These are phyloP conservation scores for Trypoxylon attenuatum DNA, from an alignment of 2,888 invertebrate genomes.

Conservation along the genomic window DNA sequence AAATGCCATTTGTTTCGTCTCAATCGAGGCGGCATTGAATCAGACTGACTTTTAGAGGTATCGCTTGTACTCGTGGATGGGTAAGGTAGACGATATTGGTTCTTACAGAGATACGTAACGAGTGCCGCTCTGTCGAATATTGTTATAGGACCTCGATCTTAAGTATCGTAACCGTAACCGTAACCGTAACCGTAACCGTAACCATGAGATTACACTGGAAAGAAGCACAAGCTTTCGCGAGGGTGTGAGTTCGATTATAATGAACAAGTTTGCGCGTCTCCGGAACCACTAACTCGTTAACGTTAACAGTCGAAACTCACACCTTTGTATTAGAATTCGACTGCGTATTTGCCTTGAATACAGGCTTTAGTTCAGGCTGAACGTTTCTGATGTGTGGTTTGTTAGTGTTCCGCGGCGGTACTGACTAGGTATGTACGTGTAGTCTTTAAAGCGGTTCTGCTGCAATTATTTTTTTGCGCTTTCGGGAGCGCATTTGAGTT, in stretches of 20 bases:
- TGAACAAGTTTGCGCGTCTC: too few species aligned
- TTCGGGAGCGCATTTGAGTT: slow-evolving; percentile 15
- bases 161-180: neutral
- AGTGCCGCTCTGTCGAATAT: neutral
- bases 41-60: slow-evolving; percentile 54
- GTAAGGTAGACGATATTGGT: slow-evolving; percentile 12
- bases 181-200: too few species aligned
- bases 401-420: slow-evolving; percentile 25
- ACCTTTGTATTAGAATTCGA: slow-evolving; percentile 31
- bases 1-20: too few species aligned
- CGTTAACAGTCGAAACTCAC: slow-evolving; percentile 26
- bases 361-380: too few species aligned
- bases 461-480: slow-evolving; percentile 12
- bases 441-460: slow-evolving; percentile 11
- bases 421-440: slow-evolving; percentile 8
- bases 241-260: too few species aligned
- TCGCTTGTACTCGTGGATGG: slow-evolving; percentile 43
- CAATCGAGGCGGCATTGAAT: slow-evolving; percentile 33
- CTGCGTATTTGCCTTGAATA: slow-evolving; percentile 27
- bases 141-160: neutral
- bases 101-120: slow-evolving; percentile 9
- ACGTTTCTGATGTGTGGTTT: slow-evolving; percentile 37
- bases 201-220: too few species aligned
- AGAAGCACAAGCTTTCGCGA: slow-evolving; percentile 18
- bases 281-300: too few species aligned